phyloP scores from a whole-genome alignment of 2,888 invertebrate genomes.

The Lepetodrilus schrolli region DNA sequence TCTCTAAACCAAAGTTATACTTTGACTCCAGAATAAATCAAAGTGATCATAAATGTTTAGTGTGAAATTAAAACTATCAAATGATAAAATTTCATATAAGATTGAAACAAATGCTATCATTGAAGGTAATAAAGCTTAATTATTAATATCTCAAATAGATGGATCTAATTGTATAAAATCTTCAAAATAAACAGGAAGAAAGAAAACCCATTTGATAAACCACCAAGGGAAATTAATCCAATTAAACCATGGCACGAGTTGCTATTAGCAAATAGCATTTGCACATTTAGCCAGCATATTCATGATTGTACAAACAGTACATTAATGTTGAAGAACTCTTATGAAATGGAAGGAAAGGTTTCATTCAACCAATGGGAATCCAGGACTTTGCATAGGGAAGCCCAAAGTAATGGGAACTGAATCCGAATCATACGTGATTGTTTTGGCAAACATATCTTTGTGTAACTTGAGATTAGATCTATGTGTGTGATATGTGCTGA shows the following conservation, averaged over 20 bases:
- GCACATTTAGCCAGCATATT: not conserved
- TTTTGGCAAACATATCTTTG: not conserved
- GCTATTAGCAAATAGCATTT: constrained; percentile 5
- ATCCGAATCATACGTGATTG: too few species aligned
- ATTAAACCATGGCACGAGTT: not conserved
- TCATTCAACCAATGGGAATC: not conserved
- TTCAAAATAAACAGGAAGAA: not conserved
- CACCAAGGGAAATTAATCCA: constrained; percentile 5
- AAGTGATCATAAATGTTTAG: too few species aligned
- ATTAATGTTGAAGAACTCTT: too few species aligned
- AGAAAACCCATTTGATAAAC: not conserved
- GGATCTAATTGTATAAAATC: not conserved
- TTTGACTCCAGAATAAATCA: too few species aligned
- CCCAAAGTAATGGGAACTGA: too few species aligned
- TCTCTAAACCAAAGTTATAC: too few species aligned
- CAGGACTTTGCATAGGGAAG: not conserved
- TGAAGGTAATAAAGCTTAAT: too few species aligned
- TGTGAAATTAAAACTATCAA: too few species aligned
- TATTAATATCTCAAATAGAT: not conserved
- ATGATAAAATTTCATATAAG: too few species aligned
- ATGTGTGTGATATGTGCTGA: not conserved
- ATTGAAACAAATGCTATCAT: too few species aligned
- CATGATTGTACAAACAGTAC: not conserved
- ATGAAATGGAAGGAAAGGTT: not conserved
- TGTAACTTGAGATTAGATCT: not conserved